Percentiles rank a stretch among this genome's conserved stretches.
Conservation (phyloP, 1,140 invertebrate genomes). For the Drosophila pachea region DNA sequence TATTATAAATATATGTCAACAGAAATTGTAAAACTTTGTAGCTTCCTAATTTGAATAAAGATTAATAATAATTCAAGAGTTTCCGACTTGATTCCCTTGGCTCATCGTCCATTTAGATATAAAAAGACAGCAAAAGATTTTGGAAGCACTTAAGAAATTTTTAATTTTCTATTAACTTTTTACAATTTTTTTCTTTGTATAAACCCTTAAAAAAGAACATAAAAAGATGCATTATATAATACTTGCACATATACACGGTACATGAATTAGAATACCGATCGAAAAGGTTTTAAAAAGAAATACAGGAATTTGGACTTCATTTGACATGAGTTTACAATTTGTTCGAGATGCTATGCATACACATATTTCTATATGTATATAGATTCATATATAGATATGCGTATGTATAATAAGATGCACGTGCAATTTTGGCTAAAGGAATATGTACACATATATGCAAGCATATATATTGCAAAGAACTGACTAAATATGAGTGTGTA, state of each 20-base stretch:
- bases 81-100: too few relatives aligned
- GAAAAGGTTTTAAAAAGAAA: background rate
- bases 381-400: background rate
- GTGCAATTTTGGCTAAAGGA: background rate
- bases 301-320: background rate
- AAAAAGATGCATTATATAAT: conserved; percentile 27
- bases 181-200: conserved; percentile 43
- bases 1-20: conserved; percentile 57
- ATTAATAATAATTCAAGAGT: conserved; percentile 25
- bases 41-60: conserved; percentile 74
- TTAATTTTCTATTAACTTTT: conserved; percentile 60
- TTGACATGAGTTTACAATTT: background rate
- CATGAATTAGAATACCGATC: background rate
- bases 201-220: conserved; percentile 32
- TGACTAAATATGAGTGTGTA: background rate
- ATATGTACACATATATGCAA: conserved; percentile 42
- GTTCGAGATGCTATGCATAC: conserved; percentile 14
- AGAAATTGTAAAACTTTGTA: conserved; percentile 72
- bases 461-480: conserved; percentile 8
- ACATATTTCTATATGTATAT: background rate
- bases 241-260: conserved; percentile 22
- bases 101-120: too few relatives aligned
- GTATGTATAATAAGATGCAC: background rate
- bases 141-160: conserved; percentile 67
- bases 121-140: background rate